Evolutionary conservation across 2,113 vertebrate species (phyloP), one percentile per base, ranked within the genome.

Genomic region (Phaethornis superciliosus): DNA sequence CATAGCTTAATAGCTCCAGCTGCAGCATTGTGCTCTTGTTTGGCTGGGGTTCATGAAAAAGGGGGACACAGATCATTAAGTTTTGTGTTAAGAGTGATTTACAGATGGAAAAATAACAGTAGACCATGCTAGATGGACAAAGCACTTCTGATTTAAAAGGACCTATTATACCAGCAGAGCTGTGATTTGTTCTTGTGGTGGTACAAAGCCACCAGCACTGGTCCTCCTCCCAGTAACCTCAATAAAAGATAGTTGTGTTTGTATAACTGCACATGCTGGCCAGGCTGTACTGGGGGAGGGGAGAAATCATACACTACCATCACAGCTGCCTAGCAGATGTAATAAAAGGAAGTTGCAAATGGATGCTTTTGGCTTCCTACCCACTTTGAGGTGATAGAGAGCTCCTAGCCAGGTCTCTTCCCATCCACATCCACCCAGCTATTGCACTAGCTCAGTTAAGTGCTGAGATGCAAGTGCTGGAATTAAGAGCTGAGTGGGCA

Each of bases 61-160:
- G 51, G 62, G 91, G 91, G 75, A 76, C 87, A 63, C 59, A 89
- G 87, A 80, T 87, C 81, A 94, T 92, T 89, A 92, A 87, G 64
- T 79, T 93, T 88, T 83, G 85, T 95, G 85, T 88, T 88, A 90
- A 67, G 72, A 85, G 55, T 93, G 94, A 88, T 95, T 95, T 95
- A 95, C 76, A 88, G 88, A 93, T 62, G 22, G 79, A 91, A 75
- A 67, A 88, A 20, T 94, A 95, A 81, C 79, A 87, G 87, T 56
- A 71, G 83, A n/a, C 65, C 63, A 18, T 59, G 63, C 32, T 80
- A 76, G 67, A 72, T 7, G 23, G 91, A 85, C 81, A 92, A 81
- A 90, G 67, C 54, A 60, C 62, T 79, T 89, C 32, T 56, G 68
- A 65, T 69, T 81, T 89, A 76, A 54, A 78, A 82, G 67, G 54